Percentiles rank a stretch among this genome's conserved stretches.
phyloP scores from a whole-genome alignment of 2,113 vertebrate genomes.

The Mesoclemmys tuberculata region DNA sequence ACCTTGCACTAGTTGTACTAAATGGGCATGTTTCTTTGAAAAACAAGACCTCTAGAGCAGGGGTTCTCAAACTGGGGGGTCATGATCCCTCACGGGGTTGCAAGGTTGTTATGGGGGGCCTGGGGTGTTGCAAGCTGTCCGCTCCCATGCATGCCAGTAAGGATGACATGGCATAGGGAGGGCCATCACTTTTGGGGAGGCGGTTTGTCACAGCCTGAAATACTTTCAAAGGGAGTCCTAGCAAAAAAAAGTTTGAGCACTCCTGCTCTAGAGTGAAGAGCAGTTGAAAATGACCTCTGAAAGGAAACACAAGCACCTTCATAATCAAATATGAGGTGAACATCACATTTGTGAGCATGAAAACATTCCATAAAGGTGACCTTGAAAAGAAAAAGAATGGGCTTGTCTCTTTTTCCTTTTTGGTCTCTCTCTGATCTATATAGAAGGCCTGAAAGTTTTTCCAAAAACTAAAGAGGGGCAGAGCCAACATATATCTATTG shows the following conservation, averaged over 20 bases:
- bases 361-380: constrained; percentile 23
- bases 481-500: background rate
- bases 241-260: no score
- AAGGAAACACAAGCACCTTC: constrained; percentile 27
- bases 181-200: no score
- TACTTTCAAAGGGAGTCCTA: no score
- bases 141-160: no score
- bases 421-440: constrained; percentile 5
- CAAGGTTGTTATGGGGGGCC: no score
- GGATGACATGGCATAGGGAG: no score
- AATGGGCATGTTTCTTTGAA: background rate
- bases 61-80: no score
- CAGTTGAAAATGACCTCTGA: constrained; percentile 36
- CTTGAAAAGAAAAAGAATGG: background rate
- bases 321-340: constrained; percentile 28
- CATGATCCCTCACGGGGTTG: no score
- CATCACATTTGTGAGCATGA: background rate
- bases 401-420: background rate
- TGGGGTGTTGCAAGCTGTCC: no score
- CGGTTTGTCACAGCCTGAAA: no score
- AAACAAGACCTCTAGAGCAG: background rate
- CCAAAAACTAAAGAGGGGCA: background rate
- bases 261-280: background rate
- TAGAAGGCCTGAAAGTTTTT: constrained; percentile 47
- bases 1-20: background rate